phyloP scores from a whole-genome alignment of 2,797 vertebrate genomes.

The Zonotrichia albicollis region DNA sequence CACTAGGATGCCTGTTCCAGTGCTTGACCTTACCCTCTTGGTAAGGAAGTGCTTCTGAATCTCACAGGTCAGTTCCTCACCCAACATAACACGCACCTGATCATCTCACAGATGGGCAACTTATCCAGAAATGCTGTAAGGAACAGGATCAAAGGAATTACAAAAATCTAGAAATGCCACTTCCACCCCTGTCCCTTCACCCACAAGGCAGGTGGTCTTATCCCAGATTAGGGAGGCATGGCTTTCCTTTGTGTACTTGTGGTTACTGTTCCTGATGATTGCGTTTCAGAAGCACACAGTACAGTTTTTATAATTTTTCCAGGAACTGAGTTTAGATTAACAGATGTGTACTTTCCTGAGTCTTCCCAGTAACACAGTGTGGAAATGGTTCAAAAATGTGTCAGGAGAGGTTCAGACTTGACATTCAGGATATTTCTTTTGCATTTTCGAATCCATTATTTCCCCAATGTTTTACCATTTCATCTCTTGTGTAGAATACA shows the following conservation, averaged over 20 bases:
- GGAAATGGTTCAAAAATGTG: not conserved
- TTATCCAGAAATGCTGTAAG: not conserved
- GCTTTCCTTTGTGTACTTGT: not conserved
- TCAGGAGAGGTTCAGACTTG: not conserved
- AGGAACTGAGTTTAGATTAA: not conserved
- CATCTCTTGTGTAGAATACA: not conserved
- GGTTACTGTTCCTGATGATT: not conserved
- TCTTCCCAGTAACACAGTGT: not conserved
- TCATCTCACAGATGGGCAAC: not conserved
- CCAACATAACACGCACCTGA: too few relatives aligned
- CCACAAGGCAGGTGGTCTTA: not conserved
- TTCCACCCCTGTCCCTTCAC: too few relatives aligned
- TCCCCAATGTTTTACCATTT: not conserved
- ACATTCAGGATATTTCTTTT: not conserved
- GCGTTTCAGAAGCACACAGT: not conserved
- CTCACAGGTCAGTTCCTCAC: not conserved
- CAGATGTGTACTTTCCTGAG: not conserved
- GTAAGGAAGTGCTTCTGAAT: not conserved
- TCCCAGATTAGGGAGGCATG: not conserved
- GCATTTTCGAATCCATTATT: not conserved
- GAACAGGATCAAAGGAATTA: not conserved
- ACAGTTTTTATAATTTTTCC: not conserved
- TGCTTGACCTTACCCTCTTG: not conserved
- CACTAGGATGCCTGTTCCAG: not conserved
- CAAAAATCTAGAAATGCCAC: not conserved